Conservation (phyloP, 2,888 invertebrate genomes). For the Euphydryas editha region DNA sequence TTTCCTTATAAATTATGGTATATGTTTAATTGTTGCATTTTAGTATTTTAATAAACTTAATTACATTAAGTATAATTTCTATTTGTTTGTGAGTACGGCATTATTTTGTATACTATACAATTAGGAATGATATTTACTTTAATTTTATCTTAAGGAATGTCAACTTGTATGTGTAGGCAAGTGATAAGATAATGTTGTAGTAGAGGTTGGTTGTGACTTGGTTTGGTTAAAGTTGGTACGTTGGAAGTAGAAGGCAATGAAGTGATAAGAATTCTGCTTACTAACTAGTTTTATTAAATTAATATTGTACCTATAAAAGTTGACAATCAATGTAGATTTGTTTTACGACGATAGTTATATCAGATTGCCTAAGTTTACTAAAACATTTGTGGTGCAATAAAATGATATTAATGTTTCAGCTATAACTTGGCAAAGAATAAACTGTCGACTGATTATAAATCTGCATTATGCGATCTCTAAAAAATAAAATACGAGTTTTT, state of each 20-base stretch:
- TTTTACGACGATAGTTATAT: background rate
- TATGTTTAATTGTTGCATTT: slow-evolving; percentile 6
- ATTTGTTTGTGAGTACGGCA: background rate
- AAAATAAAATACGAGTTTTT: background rate
- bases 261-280: background rate
- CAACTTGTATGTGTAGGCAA: slow-evolving; percentile 20
- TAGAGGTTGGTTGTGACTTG: slow-evolving; percentile 39
- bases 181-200: slow-evolving; percentile 13
- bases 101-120: background rate
- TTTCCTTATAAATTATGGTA: slow-evolving; percentile 11
- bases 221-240: slow-evolving; percentile 25
- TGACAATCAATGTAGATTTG: background rate
- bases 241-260: background rate
- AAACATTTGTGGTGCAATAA: slow-evolving; percentile 1
- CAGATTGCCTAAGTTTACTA: background rate
- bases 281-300: background rate
- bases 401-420: background rate
- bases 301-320: slow-evolving; percentile 1
- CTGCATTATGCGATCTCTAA: background rate
- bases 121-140: background rate
- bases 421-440: background rate
- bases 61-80: slow-evolving; percentile 4
- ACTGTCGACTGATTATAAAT: background rate
- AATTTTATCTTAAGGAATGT: slow-evolving; percentile 7
- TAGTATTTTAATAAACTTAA: slow-evolving; percentile 3